Evolutionary conservation across 2,888 invertebrate genomes (phyloP), one percentile per base, ranked within the genome.

Genomic region (Chydorus sphaericus): DNA sequence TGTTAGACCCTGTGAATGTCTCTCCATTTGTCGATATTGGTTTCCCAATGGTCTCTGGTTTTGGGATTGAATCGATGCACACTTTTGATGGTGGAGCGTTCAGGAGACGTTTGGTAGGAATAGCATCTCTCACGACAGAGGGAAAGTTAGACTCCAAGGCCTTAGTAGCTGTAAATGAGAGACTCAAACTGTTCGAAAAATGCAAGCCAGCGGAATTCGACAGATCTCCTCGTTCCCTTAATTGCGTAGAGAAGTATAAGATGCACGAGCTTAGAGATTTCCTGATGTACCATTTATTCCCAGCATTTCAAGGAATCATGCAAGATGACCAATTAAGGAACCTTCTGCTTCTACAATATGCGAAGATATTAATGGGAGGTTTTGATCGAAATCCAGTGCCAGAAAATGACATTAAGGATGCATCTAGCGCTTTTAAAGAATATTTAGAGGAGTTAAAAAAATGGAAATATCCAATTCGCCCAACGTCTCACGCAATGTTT

Each of bases 211-310:
- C 28, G 23, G 44, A 44, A 28, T 44, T 44, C 28, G 26, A 44
- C 44, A 44, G 44, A 44, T 44, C 23, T 28, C 44, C 28, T 44
- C 44, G 44, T 26, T 44, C 44, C 23, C 44, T 44, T 44, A 44
- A 44, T 44, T 44, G 44, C 44, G 44, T 44, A 44, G 28, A 44
- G 26, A 44, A 44, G 44, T 44, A 44, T 44, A 44, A 44, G 44
- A 23, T 26, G 23, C 44, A 44, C 28, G 44, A 44, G 28, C 28
- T 44, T 4, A 44, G 44, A 44, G 44, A 44, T 44, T 44, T 44
- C 26, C 28, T 44, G 44, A 44, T 44, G 26, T 44, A 44, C 44
- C 10, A 26, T 26, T 28, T 44, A 26, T 44, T 44, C 28, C 26
- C 44, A 44, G 44, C 28, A 44, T 44, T 16, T 44, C 23, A 28